Percentiles rank a stretch among this genome's conserved stretches.
phyloP scores from a whole-genome alignment of 2,113 vertebrate genomes.

The Catharus minimus region DNA sequence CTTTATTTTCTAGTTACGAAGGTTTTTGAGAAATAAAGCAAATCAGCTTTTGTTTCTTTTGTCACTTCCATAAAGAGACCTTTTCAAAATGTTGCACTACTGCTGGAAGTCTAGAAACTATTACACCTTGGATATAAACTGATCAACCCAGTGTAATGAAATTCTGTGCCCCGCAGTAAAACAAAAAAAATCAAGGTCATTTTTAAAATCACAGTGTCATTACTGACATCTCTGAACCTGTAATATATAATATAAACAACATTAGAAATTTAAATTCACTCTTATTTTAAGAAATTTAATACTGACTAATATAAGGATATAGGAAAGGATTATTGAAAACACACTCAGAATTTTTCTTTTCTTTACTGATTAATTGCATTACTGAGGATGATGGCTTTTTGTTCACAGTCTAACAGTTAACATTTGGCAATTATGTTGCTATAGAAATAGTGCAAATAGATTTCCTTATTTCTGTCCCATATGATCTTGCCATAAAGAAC shows the following conservation, averaged over 20 bases:
- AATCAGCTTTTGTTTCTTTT: background rate
- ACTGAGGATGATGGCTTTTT: slow-evolving; percentile 43
- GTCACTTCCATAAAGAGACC: background rate
- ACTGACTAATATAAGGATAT: background rate
- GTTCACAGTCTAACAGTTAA: slow-evolving; percentile 48
- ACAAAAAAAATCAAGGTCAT: slow-evolving; percentile 34
- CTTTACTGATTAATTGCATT: slow-evolving; percentile 29
- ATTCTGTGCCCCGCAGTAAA: slow-evolving; percentile 35
- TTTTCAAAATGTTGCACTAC: slow-evolving; percentile 14
- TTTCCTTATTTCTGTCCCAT: slow-evolving; percentile 45
- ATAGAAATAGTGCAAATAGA: slow-evolving; percentile 61
- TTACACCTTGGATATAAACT: slow-evolving; percentile 10
- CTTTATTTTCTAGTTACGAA: background rate
- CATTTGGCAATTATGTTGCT: slow-evolving; percentile 45
- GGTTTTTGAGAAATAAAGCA: background rate
- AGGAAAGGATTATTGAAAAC: background rate
- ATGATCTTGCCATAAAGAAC: background rate
- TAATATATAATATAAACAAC: background rate
- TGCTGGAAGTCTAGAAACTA: background rate
- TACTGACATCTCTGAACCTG: slow-evolving; percentile 15
- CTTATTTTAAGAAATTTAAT: slow-evolving; percentile 5
- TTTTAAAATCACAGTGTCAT: slow-evolving; percentile 31
- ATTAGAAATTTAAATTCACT: slow-evolving; percentile 1
- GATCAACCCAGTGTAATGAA: slow-evolving; percentile 34
- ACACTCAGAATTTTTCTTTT: slow-evolving; percentile 1